Conservation (phyloP, 2,113 vertebrate genomes). For the Hypomesus transpacificus region DNA sequence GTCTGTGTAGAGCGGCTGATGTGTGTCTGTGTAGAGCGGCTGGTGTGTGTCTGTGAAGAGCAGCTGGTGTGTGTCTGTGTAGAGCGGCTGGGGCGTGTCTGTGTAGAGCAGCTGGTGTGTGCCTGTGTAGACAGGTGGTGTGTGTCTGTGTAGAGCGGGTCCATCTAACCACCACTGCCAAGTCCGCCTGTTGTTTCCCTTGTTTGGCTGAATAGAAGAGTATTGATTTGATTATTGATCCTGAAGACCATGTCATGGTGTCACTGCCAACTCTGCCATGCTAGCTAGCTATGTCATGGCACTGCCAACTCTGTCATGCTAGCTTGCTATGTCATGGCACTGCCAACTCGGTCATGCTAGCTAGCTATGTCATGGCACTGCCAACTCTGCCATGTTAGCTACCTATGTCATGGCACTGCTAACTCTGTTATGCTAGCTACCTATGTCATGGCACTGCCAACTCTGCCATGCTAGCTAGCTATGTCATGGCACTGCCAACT, state of each 20-base stretch:
- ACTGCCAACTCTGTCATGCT: too few relatives aligned
- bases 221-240: slow-evolving; percentile 50
- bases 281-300: too few relatives aligned
- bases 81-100: slow-evolving; percentile 42
- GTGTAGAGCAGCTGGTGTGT: slow-evolving; percentile 28
- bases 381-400: too few relatives aligned
- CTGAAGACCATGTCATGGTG: slow-evolving; percentile 50
- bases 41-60: slow-evolving; percentile 49
- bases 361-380: too few relatives aligned
- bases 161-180: slow-evolving; percentile 63
- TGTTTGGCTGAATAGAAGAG: slow-evolving; percentile 48
- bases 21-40: slow-evolving; percentile 3
- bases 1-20: slow-evolving; percentile 36
- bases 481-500: too few relatives aligned
- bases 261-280: too few relatives aligned
- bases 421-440: too few relatives aligned
- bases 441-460: too few relatives aligned
- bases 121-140: slow-evolving; percentile 33
- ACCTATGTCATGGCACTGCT: too few relatives aligned
- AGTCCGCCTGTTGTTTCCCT: slow-evolving; percentile 54
- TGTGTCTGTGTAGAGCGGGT: slow-evolving; percentile 38
- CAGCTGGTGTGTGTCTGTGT: slow-evolving; percentile 35
- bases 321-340: too few relatives aligned
- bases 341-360: too few relatives aligned
- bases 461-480: too few relatives aligned